Evolutionary conservation across 2,888 invertebrate genomes (phyloP), one percentile per base, ranked within the genome.

Genomic region (Eubasilissa splendida): DNA sequence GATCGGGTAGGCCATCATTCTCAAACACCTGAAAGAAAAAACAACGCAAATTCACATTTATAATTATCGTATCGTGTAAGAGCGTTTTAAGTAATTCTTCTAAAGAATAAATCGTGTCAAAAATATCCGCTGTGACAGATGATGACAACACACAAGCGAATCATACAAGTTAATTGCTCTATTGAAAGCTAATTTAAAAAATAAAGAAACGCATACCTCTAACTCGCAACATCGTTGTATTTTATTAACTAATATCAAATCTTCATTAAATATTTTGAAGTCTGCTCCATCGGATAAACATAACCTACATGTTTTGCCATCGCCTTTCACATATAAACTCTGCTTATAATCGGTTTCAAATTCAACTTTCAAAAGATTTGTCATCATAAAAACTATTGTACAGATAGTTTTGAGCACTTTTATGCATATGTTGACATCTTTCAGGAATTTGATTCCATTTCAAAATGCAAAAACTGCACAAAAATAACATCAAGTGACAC

Each of bases 1-100:
- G 79, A n/a, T 79, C 68, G 22, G 79, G 79, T 12, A 79, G 75
- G 33, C 79, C 79, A 66, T 79, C 79, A 68, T 75, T 59, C 33
- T 74, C 50, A 31, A 68, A 33, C n/a, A 79, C 59, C 79, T 79
- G 31, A 53, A 79, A 74, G 65, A 50, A 59, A 1, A 22, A 68
- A 42, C n/a, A 52, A 14, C 11, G 14, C 10, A 68, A 0, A 68
- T 52, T 50, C 8, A 68, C 8, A 63, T 2, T 9, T 5, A 31
- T 63, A 22, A 63, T 22, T 0, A 22, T 63, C 63, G 31, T 8
- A 1, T 31, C 10, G 8, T 63, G 0, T 5, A 7, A 31, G 22
- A 4, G 14, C 9, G 8, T 31, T 31, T 11, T 8, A 8, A 7
- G 60, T 7, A 10, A 10, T 63, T 11, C 33, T 8, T 31, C n/a